A percentile compares a stretch with the other conserved stretches of the same genome.
Evolutionary conservation across 2,888 invertebrate genomes (phyloP).

Genomic region (Acanthosepion esculentum): DNA sequence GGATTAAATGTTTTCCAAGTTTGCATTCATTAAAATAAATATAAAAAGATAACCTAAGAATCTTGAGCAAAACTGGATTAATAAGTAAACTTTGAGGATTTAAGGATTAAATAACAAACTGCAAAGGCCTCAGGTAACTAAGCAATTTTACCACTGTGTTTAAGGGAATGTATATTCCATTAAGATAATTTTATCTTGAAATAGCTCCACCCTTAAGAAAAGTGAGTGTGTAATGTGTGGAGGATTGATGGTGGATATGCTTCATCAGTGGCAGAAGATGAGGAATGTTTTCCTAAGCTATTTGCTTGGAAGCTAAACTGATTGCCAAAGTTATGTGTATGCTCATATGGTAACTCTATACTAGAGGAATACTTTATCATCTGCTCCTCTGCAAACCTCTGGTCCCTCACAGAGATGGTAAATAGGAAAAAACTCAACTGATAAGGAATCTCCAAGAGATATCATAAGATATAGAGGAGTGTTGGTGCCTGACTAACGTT

Average conservation of each 20-base stretch:
- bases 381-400: neutral
- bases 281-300: constrained; percentile 20
- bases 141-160: no score
- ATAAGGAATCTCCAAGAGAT: constrained; percentile 33
- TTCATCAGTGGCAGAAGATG: neutral
- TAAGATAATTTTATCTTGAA: neutral
- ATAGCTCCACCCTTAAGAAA: neutral
- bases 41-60: no score
- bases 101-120: neutral
- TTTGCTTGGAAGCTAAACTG: neutral
- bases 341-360: neutral
- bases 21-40: neutral
- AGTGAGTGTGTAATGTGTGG: neutral
- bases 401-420: neutral
- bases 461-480: neutral
- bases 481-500: no score
- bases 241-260: constrained; percentile 33
- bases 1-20: neutral
- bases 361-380: constrained; percentile 7
- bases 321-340: neutral
- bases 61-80: neutral
- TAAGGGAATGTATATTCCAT: neutral
- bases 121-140: neutral
- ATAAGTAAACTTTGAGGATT: neutral
- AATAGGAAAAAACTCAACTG: neutral